Evolutionary conservation across 1,140 invertebrate genomes (phyloP).

Genomic region (Centruroides sculpturatus): DNA sequence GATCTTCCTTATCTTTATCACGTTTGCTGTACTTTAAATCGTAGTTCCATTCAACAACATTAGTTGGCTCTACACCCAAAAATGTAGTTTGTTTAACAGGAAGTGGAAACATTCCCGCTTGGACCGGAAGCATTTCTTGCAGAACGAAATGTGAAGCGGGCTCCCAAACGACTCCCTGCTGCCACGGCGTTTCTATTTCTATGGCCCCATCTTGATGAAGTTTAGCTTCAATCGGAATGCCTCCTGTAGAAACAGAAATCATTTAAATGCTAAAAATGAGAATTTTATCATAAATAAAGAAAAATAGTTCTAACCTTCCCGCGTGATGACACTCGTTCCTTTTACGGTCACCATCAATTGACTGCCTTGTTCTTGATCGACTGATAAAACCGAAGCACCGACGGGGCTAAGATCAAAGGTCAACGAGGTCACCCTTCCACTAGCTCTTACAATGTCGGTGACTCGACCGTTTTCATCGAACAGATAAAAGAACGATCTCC

Average conservation of each 20-base stretch:
- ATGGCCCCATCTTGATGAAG: constrained; percentile 31
- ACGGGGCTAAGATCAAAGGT: constrained; percentile 74
- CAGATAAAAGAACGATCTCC: constrained; percentile 81
- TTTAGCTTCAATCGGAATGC: constrained; percentile 26
- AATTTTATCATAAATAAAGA: too few species aligned
- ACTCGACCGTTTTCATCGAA: constrained; percentile 89
- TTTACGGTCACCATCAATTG: constrained; percentile 45
- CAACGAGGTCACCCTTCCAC: constrained; percentile 69
- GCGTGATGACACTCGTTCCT: constrained; percentile 50
- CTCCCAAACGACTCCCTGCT: constrained; percentile 29
- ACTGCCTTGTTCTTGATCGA: constrained; percentile 3
- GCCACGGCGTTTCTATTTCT: constrained; percentile 31
- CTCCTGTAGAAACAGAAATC: constrained; percentile 9
- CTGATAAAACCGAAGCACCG: constrained; percentile 69
- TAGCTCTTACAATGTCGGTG: constrained; percentile 77
- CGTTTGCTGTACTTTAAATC: constrained; percentile 25
- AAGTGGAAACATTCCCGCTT: constrained; percentile 80
- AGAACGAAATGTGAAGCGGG: constrained; percentile 69
- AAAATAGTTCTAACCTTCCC: constrained; percentile 12
- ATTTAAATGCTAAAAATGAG: too few species aligned
- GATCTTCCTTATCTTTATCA: constrained; percentile 17
- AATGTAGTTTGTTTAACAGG: constrained; percentile 57
- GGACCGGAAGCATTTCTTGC: constrained; percentile 71
- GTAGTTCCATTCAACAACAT: constrained; percentile 89
- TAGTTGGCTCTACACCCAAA: constrained; percentile 54